Evolutionary conservation across 1,140 invertebrate genomes (phyloP), one percentile per base, ranked within the genome.

Genomic region (Pogonomyrmex californicus): DNA sequence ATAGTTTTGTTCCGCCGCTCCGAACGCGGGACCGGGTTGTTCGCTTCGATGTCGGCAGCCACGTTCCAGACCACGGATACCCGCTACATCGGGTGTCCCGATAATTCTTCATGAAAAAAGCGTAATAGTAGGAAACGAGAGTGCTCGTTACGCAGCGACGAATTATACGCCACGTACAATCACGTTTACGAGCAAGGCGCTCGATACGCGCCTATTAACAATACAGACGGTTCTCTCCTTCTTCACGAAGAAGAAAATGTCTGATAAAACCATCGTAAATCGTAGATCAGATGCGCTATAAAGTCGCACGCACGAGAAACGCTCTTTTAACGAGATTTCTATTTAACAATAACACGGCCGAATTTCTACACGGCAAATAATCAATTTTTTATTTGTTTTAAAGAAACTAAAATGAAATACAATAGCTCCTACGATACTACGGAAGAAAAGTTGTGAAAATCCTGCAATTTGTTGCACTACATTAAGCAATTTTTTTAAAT

Each of bases 1-100:
- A 95, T 95, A 95, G 94, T 95, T 95, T 95, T 95, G 93, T 94
- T 95, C 92, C 92, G 93, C 88, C 90, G 76, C 87, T 90, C 90
- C 89, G 41, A 60, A 62, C 54, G 92, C 91, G 90, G 66, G 70
- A 85, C 33, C 81, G 92, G 89, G 91, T 93, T 92, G 92, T 92
- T 91, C 91, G 88, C 88, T 88, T 91, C 89, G 87, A 87, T 90
- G 86, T 91, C 91, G 86, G 88, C 91, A 92, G 91, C 92, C 79
- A 93, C 92, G 92, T 93, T 93, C 93, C 93, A 91, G 91, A 91
- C 92, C 83, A 88, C 85, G 89, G 91, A 92, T 91, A 86, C 85
- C 78, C 87, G 76, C 33, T 79, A 87, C 91, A 93, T 92, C 92
- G 91, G 92, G 92, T 94, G 93, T 92, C 89, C 86, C 30, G 76